Percentiles rank a stretch among this genome's conserved stretches.
Evolutionary conservation across 2,113 vertebrate species (phyloP).

Genomic region (Salvator merianae): DNA sequence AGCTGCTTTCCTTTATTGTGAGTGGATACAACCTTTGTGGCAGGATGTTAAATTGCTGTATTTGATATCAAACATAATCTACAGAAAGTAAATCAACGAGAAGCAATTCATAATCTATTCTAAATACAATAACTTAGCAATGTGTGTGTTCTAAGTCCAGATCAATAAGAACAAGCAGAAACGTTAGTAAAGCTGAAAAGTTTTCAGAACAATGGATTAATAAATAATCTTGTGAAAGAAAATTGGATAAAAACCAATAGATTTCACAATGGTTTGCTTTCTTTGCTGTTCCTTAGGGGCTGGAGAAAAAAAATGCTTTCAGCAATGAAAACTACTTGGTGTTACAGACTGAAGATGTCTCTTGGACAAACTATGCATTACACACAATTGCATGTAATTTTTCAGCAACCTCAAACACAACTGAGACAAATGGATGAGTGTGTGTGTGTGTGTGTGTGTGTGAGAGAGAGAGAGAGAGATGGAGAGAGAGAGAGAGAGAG

Average conservation of each 20-base stretch:
- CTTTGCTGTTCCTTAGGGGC: not conserved
- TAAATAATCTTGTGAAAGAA: conserved; percentile 28
- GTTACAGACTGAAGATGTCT: not conserved
- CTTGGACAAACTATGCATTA: not conserved
- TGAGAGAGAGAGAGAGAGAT: too few relatives aligned
- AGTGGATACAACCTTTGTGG: too few relatives aligned
- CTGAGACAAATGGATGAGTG: not conserved
- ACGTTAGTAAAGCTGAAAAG: conserved; percentile 33
- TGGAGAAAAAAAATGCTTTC: not conserved
- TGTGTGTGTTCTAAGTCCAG: conserved; percentile 17
- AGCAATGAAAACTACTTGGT: not conserved
- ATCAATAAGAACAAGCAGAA: conserved; percentile 59
- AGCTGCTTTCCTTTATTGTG: too few relatives aligned
- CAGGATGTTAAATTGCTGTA: conserved; percentile 38
- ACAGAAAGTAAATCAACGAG: conserved; percentile 39
- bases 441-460: not conserved
- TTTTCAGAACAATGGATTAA: conserved; percentile 41
- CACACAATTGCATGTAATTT: not conserved
- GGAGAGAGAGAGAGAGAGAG: too few relatives aligned
- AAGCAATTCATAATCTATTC: conserved; percentile 50
- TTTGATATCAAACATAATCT: conserved; percentile 40
- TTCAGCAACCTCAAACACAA: not conserved
- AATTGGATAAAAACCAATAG: not conserved
- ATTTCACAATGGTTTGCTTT: not conserved
- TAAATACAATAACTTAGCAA: conserved; percentile 38